Evolutionary conservation across 1,140 invertebrate genomes (phyloP).

Genomic region (Cotesia vestalis): DNA sequence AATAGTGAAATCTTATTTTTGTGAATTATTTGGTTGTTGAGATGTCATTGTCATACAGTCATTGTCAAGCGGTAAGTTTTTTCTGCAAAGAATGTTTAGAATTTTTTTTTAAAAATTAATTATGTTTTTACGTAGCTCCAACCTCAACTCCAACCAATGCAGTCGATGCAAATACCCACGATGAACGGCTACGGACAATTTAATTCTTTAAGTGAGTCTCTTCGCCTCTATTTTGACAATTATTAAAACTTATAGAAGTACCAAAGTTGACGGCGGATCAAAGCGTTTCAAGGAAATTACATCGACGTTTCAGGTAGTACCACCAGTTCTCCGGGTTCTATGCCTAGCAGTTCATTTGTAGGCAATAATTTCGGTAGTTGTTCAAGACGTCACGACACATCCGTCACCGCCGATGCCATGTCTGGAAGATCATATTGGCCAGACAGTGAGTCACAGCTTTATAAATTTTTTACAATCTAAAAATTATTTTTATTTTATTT

Average conservation of each 20-base stretch:
- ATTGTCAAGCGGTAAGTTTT: slow-evolving; percentile 55
- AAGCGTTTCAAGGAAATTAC: slow-evolving; percentile 64
- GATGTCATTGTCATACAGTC: slow-evolving; percentile 49
- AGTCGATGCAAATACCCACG: slow-evolving; percentile 63
- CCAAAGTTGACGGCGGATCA: slow-evolving; percentile 52
- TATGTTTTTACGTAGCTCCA: slow-evolving; percentile 49
- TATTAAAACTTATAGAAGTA: slow-evolving; percentile 8
- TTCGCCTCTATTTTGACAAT: slow-evolving; percentile 9
- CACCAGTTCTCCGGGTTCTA: slow-evolving; percentile 51
- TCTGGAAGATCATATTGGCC: slow-evolving; percentile 55
- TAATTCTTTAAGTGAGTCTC: slow-evolving; percentile 58
- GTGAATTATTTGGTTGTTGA: no score
- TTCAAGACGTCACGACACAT: slow-evolving; percentile 52
- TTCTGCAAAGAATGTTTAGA: background rate
- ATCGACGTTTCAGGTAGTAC: slow-evolving; percentile 60
- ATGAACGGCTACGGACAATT: slow-evolving; percentile 66
- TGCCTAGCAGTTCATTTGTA: slow-evolving; percentile 52
- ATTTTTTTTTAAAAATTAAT: slow-evolving; percentile 9
- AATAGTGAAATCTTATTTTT: no score
- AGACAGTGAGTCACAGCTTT: slow-evolving; percentile 50
- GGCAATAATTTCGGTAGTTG: slow-evolving; percentile 52
- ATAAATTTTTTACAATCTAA: background rate
- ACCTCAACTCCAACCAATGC: slow-evolving; percentile 61
- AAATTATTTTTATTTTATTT: background rate
- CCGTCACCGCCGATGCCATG: slow-evolving; percentile 50